A percentile compares a stretch with the other conserved stretches of the same genome.
Conservation (phyloP, 2,888 invertebrate species). For the Sphaerophoria taeniata region DNA sequence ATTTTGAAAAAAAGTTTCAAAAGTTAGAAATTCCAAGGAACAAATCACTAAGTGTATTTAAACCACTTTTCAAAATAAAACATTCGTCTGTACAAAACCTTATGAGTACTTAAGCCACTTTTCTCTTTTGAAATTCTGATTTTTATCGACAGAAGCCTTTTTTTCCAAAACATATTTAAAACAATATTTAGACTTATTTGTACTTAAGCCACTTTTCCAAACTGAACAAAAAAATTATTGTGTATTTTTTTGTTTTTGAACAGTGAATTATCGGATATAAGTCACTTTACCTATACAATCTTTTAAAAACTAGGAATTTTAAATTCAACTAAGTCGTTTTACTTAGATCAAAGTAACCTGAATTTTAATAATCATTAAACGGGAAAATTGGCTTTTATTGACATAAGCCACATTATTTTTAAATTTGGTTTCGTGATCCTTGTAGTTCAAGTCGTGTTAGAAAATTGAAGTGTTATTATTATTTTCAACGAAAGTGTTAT, state of each 20-base stretch:
- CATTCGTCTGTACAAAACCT: background rate
- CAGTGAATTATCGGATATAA: background rate
- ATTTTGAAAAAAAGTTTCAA: background rate
- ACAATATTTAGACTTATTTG: background rate
- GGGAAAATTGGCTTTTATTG: background rate
- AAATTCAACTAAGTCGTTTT: background rate
- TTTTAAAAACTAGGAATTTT: background rate
- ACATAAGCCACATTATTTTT: no score
- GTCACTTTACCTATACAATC: background rate
- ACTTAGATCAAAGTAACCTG: background rate
- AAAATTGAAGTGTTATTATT: no score
- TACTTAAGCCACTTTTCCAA: background rate
- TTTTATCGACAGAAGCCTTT: background rate
- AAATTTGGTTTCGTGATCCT: no score
- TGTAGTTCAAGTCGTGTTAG: no score
- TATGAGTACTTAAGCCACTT: background rate
- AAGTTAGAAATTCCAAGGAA: background rate
- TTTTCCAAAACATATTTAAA: background rate
- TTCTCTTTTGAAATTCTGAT: background rate
- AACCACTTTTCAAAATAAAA: background rate
- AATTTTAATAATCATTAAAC: background rate
- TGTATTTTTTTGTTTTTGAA: background rate
- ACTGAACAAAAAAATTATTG: background rate
- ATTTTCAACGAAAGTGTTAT: no score
- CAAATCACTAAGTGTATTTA: background rate